Evolutionary conservation across 2,888 invertebrate species (phyloP).

Genomic region (Cantharis flavilabris): DNA sequence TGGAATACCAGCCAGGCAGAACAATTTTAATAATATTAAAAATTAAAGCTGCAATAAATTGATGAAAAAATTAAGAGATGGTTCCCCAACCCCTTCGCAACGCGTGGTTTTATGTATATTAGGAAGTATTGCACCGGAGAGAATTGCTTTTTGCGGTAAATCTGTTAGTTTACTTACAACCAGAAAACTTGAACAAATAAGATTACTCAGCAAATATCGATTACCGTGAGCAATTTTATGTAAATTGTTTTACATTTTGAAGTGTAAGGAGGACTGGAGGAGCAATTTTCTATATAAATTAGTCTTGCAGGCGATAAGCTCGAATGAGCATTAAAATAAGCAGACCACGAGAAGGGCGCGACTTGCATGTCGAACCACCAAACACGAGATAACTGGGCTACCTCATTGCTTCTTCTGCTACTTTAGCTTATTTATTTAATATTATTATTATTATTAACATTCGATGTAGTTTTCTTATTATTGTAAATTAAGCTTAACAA

Average conservation of each 20-base stretch:
- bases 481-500: not conserved
- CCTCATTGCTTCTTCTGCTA: not conserved
- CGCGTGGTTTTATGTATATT: too few relatives aligned
- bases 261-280: not conserved
- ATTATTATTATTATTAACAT: not conserved
- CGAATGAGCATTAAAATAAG: slow-evolving; percentile 29
- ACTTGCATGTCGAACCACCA: not conserved
- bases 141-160: not conserved
- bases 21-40: too few relatives aligned
- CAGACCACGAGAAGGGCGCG: slow-evolving; percentile 8
- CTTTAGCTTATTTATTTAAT: not conserved
- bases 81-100: too few relatives aligned
- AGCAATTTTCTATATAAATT: slow-evolving; percentile 19
- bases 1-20: too few relatives aligned
- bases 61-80: too few relatives aligned
- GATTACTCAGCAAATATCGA: not conserved
- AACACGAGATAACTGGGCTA: slow-evolving; percentile 2
- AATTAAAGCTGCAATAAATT: too few relatives aligned
- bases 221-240: not conserved
- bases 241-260: not conserved
- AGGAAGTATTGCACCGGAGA: not conserved
- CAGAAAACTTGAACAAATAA: not conserved
- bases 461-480: not conserved
- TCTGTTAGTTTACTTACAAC: not conserved
- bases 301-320: slow-evolving; percentile 34